A percentile compares a stretch with the other conserved stretches of the same genome.
Conservation (phyloP, 2,888 invertebrate genomes). For the Dryobota labecula region DNA sequence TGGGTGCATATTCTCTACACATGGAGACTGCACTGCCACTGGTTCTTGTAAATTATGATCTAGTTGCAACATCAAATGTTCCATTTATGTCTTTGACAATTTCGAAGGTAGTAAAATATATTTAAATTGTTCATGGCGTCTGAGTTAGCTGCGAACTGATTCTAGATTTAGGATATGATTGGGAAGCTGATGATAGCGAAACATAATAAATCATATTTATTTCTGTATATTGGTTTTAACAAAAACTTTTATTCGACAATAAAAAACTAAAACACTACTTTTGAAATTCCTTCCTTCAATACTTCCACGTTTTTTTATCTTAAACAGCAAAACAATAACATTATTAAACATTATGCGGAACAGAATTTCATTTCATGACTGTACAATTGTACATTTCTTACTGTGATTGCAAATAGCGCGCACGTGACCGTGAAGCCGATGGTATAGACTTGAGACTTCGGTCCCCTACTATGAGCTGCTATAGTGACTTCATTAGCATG, state of each 20-base stretch:
- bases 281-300: background rate
- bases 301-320: background rate
- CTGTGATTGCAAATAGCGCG: slow-evolving; percentile 63
- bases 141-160: background rate
- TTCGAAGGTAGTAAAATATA: too few relatives aligned
- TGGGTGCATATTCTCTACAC: background rate
- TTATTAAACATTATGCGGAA: slow-evolving; percentile 2
- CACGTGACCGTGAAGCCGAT: slow-evolving; percentile 61
- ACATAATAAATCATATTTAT: background rate
- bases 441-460: slow-evolving; percentile 41
- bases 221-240: background rate
- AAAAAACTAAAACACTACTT: too few relatives aligned
- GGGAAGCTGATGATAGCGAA: background rate
- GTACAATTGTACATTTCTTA: slow-evolving; percentile 57
- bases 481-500: slow-evolving; percentile 58
- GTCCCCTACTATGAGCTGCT: slow-evolving; percentile 28
- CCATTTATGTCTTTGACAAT: too few relatives aligned
- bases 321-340: slow-evolving; percentile 10
- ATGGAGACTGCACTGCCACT: background rate
- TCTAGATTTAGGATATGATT: background rate
- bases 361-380: slow-evolving; percentile 51
- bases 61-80: background rate
- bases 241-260: too few relatives aligned
- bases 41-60: background rate
- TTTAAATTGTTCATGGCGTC: too few relatives aligned